Evolutionary conservation across 2,888 invertebrate species (phyloP), one percentile per base, ranked within the genome.

Genomic region (Cantharis nigra): DNA sequence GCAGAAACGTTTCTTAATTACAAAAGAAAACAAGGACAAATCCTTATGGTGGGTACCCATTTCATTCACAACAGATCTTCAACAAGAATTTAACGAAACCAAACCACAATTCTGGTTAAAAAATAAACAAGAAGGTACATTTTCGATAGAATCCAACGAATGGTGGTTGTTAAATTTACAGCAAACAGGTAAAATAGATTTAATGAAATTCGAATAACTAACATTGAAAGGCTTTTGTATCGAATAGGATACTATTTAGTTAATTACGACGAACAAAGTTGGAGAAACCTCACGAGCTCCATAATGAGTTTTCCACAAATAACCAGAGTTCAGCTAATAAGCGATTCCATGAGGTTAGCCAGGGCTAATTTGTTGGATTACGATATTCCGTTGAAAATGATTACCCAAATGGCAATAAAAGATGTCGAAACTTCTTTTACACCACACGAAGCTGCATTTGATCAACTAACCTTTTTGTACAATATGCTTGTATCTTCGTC

Each of bases 311-410:
- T 95, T 70, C 91, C 92, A 4, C 87, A 90, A 0, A 87, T 91
- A 1, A 92, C 92, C 76, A 88, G 94, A 79, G 93, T 93, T 0
- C 94, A 95, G 84, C 86, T 96, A 13, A 88, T 96, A 49, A 92
- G 93, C 82, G 95, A 96, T 87, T 90, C 93, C 0, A 89, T 92
- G 84, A 90, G 91, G 79, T 86, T 92, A 77, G 91, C 92, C 0
- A 88, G 90, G 75, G 90, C 90, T 0, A 91, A 91, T 78, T 87
- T 91, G 75, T 85, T 92, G 64, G 88, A 90, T 74, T 92, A 92
- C 81, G 90, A 90, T 71, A 90, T 91, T 73, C 91, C 92, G 1
- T 87, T 92, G 72, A 89, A 89, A 49, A 87, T 92, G 83, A 85
- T 91, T 0, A 84, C 90, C 76, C 88, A 88, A 74, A 87, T 94